phyloP scores from a whole-genome alignment of 2,113 vertebrate genomes.

The Trachemys scripta region DNA sequence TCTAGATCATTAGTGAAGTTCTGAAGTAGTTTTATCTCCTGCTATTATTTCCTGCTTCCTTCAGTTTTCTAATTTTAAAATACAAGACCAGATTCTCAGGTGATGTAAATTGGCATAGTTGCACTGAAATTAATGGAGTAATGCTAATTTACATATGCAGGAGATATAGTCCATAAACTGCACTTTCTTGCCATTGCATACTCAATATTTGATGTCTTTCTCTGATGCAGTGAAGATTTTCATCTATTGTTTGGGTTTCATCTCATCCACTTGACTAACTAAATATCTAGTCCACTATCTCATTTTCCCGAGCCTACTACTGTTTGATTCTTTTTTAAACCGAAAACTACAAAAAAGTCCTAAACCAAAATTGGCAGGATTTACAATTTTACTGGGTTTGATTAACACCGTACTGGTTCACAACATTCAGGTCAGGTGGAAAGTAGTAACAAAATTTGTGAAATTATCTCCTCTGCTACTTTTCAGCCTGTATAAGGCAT shows the following conservation, averaged over 20 bases:
- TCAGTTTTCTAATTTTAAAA: not conserved
- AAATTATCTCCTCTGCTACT: not conserved
- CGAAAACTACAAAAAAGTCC: not conserved
- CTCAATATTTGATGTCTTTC: not conserved
- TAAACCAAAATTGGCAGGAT: not conserved
- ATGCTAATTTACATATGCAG: not conserved
- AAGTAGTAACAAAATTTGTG: not conserved
- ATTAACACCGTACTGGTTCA: not conserved
- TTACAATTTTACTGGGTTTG: not conserved
- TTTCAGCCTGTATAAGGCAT: not conserved
- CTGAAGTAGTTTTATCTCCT: not conserved
- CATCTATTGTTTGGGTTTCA: not conserved
- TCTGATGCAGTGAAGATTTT: not conserved
- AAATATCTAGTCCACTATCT: not conserved
- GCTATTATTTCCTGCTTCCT: not conserved
- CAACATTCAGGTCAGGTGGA: not conserved
- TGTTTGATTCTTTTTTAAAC: not conserved
- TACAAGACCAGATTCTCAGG: not conserved
- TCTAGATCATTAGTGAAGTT: not conserved
- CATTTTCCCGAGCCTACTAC: not conserved
- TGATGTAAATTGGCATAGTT: not conserved
- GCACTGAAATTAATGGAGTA: not conserved
- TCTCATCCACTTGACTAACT: not conserved
- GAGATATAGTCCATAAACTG: not conserved
- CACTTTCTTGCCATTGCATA: not conserved